Evolutionary conservation across 2,797 vertebrate genomes (phyloP).

Genomic region (Cirrhinus mrigala): DNA sequence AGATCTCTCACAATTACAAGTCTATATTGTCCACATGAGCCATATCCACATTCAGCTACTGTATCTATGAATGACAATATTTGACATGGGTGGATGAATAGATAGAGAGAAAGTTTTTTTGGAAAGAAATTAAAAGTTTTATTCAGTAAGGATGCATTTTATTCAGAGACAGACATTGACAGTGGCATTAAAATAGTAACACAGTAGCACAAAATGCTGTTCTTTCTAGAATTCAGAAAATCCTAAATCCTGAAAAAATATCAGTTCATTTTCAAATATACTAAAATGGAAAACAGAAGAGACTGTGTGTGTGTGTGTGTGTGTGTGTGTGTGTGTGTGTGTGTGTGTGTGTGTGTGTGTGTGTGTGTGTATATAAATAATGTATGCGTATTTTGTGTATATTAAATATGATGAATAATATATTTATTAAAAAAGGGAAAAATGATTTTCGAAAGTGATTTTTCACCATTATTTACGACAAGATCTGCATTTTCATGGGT

Average conservation of each 20-base stretch:
- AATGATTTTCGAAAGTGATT: too few species aligned
- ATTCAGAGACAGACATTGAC: background rate
- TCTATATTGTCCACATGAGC: background rate
- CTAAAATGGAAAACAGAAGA: too few species aligned
- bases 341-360: too few species aligned
- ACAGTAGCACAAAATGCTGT: background rate
- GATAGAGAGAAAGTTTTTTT: background rate
- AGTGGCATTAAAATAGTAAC: background rate
- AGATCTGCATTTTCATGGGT: too few species aligned
- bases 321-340: too few species aligned
- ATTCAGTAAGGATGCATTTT: background rate
- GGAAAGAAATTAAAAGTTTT: background rate
- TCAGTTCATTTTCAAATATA: too few species aligned
- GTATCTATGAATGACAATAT: background rate
- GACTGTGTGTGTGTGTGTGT: too few species aligned
- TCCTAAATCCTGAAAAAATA: background rate
- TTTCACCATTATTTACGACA: too few species aligned
- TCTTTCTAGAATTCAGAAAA: background rate
- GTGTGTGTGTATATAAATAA: too few species aligned
- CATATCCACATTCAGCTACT: background rate
- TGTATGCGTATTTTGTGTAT: too few species aligned
- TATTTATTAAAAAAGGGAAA: too few species aligned
- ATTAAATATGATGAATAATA: too few species aligned
- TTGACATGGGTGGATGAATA: background rate
- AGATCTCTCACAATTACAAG: background rate